A percentile compares a stretch with the other conserved stretches of the same genome.
These are phyloP conservation scores for Atta cephalotes DNA, from an alignment of 1,140 invertebrate species.

Conservation along the genomic window DNA sequence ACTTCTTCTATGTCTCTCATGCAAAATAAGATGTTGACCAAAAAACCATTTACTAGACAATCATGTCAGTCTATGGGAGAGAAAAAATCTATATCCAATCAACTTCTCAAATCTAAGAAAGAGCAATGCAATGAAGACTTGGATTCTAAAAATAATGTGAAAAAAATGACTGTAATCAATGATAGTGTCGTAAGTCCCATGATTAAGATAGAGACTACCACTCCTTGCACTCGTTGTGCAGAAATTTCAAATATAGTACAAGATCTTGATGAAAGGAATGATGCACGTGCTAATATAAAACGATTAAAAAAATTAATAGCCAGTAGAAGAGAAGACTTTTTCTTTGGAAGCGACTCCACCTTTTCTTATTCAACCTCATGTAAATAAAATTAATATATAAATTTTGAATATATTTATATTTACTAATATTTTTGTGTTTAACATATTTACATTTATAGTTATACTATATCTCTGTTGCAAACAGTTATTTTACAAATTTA, in stretches of 20 bases:
- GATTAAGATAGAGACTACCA: neutral
- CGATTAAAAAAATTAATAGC: conserved; percentile 77
- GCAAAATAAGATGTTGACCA: conserved; percentile 17
- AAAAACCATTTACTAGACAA: neutral
- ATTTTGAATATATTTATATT: neutral
- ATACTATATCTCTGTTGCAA: neutral
- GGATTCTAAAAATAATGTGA: neutral
- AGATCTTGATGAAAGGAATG: conserved; percentile 63
- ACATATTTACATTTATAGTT: neutral
- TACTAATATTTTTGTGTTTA: neutral
- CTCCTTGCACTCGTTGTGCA: conserved; percentile 1
- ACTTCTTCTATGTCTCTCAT: neutral
- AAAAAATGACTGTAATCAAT: neutral
- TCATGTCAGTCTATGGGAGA: neutral
- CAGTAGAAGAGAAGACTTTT: conserved; percentile 75
- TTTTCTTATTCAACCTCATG: conserved; percentile 35
- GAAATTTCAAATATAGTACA: conserved; percentile 25
- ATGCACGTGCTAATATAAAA: conserved; percentile 73
- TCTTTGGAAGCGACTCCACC: conserved; percentile 64
- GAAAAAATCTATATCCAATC: neutral
- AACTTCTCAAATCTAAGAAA: neutral
- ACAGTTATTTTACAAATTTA: neutral
- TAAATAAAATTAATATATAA: conserved; percentile 30
- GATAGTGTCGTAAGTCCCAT: neutral
- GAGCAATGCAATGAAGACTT: neutral